Conservation (phyloP, 2,113 vertebrate species). For the Lepidothrix coronata region DNA sequence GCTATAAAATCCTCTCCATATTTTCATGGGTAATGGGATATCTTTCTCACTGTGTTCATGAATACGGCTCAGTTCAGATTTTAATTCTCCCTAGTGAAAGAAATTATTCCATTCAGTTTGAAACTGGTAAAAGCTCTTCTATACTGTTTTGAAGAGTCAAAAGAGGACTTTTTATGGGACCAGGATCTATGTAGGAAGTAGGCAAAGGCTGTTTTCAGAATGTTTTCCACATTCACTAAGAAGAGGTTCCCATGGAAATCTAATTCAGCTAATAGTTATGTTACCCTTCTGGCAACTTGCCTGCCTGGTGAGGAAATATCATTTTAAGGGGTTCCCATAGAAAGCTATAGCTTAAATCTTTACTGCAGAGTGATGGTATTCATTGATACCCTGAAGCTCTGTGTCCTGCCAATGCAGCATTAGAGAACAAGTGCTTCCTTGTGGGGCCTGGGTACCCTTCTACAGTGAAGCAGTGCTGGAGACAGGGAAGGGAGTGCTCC, state of each 20-base stretch:
- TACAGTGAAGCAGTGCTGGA: not conserved
- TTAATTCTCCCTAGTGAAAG: not conserved
- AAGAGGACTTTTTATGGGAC: not conserved
- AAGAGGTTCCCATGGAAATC: conserved; percentile 39
- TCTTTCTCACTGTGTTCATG: not conserved
- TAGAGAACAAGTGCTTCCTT: not conserved
- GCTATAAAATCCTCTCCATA: not conserved
- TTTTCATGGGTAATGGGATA: not conserved
- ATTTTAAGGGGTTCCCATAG: not conserved
- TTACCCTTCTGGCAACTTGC: not conserved
- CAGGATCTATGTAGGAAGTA: not conserved
- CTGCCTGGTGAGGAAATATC: not conserved
- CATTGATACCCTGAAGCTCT: not conserved
- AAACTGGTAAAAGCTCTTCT: conserved; percentile 22
- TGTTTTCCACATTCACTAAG: not conserved
- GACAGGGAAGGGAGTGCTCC: not conserved
- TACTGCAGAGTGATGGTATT: not conserved
- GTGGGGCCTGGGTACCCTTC: not conserved
- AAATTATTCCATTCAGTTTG: not conserved
- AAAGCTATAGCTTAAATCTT: not conserved
- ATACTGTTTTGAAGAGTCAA: not conserved
- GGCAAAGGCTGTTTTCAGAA: conserved; percentile 8
- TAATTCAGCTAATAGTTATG: conserved; percentile 12
- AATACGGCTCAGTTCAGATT: not conserved
- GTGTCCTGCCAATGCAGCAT: not conserved